phyloP scores from a whole-genome alignment of 2,113 vertebrate species.

The Paradoxurus hermaphroditus region DNA sequence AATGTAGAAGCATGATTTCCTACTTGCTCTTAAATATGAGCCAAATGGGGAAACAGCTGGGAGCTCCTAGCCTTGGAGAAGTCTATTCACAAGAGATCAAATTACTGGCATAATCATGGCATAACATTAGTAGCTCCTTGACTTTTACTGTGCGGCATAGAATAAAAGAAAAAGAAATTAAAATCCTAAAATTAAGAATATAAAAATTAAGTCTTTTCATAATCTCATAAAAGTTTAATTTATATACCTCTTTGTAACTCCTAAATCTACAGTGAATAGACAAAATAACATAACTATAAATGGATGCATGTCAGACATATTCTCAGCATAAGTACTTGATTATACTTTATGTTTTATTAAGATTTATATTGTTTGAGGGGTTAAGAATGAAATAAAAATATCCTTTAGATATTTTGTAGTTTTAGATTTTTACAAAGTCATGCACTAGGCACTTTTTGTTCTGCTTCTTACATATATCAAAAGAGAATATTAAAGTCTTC shows the following conservation, averaged over 20 bases:
- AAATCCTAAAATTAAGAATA: neutral
- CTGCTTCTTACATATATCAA: neutral
- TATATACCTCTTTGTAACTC: neutral
- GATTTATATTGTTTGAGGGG: neutral
- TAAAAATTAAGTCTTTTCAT: neutral
- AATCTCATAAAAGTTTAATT: neutral
- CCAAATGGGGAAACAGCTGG: slow-evolving; percentile 80
- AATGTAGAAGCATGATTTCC: slow-evolving; percentile 50
- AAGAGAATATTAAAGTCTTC: neutral
- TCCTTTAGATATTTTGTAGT: neutral
- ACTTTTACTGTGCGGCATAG: neutral
- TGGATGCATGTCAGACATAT: neutral
- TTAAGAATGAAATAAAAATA: neutral
- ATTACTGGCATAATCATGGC: neutral
- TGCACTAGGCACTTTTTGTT: neutral
- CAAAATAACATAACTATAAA: neutral
- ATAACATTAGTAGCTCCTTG: neutral
- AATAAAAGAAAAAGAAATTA: neutral
- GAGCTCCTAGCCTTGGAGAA: slow-evolving; percentile 22
- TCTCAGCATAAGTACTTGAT: neutral
- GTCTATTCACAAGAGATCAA: slow-evolving; percentile 10
- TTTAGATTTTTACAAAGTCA: neutral
- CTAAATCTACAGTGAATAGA: neutral
- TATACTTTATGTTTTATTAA: neutral
- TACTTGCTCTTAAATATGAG: slow-evolving; percentile 60